Evolutionary conservation across 2,888 invertebrate genomes (phyloP).

Genomic region (Pseudococcus jackbeardsleyi): DNA sequence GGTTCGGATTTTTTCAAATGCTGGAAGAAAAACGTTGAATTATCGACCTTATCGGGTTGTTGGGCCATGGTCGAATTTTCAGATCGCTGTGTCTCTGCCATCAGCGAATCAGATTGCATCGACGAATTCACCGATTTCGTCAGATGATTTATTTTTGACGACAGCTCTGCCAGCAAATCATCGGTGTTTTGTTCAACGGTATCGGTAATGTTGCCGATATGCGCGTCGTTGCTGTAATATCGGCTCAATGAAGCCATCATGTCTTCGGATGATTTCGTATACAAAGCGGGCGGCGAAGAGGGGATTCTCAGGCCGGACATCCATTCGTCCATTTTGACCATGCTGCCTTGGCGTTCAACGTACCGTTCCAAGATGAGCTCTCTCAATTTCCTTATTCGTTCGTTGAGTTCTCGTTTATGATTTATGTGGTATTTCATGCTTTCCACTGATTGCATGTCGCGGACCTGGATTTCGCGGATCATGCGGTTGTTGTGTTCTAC

Average conservation of each 20-base stretch:
- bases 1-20: neutral
- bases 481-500: neutral
- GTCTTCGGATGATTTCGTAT: neutral
- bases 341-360: neutral
- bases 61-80: neutral
- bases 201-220: neutral
- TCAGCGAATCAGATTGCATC: neutral
- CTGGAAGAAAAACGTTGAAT: neutral
- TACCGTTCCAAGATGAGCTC: neutral
- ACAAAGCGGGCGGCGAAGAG: neutral
- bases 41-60: neutral
- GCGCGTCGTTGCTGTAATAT: neutral
- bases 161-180: neutral
- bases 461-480: neutral
- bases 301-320: neutral
- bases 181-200: constrained; percentile 21
- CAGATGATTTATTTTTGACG: neutral
- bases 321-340: constrained; percentile 35
- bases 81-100: neutral
- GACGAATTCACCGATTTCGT: neutral
- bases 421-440: neutral
- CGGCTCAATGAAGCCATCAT: neutral
- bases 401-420: neutral
- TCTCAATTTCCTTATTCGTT: neutral
- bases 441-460: constrained; percentile 19